phyloP scores from a whole-genome alignment of 2,797 vertebrate species.

The Paratrypauchen microcephalus region DNA sequence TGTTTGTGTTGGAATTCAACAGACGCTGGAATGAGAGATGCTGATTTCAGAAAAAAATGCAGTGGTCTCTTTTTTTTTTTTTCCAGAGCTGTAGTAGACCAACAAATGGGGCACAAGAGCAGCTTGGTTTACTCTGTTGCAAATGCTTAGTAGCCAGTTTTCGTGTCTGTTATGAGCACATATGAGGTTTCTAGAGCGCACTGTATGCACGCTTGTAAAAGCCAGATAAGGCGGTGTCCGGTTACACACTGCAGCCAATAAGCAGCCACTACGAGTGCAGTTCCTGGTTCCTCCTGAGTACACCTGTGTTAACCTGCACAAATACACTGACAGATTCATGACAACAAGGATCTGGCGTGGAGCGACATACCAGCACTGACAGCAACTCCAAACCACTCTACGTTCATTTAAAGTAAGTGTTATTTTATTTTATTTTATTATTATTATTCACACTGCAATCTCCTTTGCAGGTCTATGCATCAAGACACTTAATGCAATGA shows the following conservation, averaged over 20 bases:
- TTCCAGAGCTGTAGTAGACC: too few relatives aligned
- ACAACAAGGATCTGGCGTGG: constrained; percentile 60
- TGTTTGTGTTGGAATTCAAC: too few relatives aligned
- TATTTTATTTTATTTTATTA: constrained; percentile 12
- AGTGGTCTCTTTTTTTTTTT: too few relatives aligned
- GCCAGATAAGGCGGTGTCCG: constrained; percentile 69
- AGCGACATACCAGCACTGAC: constrained; percentile 50
- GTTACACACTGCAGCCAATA: constrained; percentile 62
- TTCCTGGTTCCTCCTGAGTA: constrained; percentile 53
- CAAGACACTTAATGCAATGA: neutral
- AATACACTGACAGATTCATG: constrained; percentile 62
- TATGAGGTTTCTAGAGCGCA: constrained; percentile 26
- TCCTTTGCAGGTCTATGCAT: neutral
- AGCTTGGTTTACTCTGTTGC: neutral
- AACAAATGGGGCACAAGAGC: neutral
- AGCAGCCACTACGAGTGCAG: constrained; percentile 68
- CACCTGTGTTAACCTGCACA: constrained; percentile 66
- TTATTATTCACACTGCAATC: neutral
- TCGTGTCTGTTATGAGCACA: constrained; percentile 10
- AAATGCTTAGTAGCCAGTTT: constrained; percentile 2
- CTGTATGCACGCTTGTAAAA: constrained; percentile 32
- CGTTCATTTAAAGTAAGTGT: constrained; percentile 60
- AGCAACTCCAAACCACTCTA: constrained; percentile 10
- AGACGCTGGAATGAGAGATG: too few relatives aligned
- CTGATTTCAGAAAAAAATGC: too few relatives aligned